Base-by-base conservation (phyloP, 2,888 invertebrate species). In the Eudasyphora cyanicolor region DNA sequence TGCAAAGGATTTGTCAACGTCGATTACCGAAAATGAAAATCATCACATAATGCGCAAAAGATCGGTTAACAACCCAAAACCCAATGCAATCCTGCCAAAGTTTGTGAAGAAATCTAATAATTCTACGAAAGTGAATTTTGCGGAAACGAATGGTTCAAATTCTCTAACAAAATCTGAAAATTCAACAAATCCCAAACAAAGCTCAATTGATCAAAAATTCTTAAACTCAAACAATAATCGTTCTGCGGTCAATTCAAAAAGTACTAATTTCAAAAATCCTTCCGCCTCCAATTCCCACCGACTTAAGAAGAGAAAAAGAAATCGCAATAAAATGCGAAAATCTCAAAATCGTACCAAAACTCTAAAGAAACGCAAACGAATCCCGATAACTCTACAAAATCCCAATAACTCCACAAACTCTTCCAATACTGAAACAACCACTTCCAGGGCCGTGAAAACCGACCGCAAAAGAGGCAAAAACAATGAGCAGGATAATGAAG, bases 401-500 rank as follows among this genome's bases (percentile, higher is more conserved):
- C 27, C 64, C 6, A 5, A 17, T 14, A 49, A 57, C 12, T 69
- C 32, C 12, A 32, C 21, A 17, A 64, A 73, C 42, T 5, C 21
- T 8, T 8, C 5, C 1, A 14, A 42, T 14, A 24, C 17, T 12
- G 24, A 24, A 42, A 60, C 21, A 10, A 51, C 42, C 17, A 45
- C 57, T 8, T 6, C 74, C 19, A 73, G 79, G n/a, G 67, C 76
- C 60, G 24, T 79, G 42, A 19, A 78, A 78, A 49, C 6, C 45
- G 64, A 62, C 17, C n/a, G 21, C 42, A 67, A 42, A 24, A 7
- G 67, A 67, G 19, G 12, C 24, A 67, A 67, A 35, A 14, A 21
- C 1, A 24, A 42, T 62, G 79, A 79, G 4, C 81, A 85, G 14
- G 86, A 86, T 49, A 79, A 87, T 19, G 86, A 87, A 10, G 80